Evolutionary conservation across 2,888 invertebrate genomes (phyloP).

Genomic region (Dasysyrphus albostriatus): DNA sequence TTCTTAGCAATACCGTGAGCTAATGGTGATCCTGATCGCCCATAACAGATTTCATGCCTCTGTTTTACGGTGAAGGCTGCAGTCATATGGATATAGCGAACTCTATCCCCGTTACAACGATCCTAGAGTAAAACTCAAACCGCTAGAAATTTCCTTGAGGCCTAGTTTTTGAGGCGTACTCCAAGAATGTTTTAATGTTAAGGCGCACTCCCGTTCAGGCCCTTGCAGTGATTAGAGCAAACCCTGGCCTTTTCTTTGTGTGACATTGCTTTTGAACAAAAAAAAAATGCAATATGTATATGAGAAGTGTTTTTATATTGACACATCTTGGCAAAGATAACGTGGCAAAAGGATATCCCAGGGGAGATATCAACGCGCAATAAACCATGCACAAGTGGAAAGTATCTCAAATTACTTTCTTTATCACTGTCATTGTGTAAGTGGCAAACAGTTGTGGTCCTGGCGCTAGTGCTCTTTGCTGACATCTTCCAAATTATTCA

Average conservation of each 20-base stretch:
- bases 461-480: not conserved
- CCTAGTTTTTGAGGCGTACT: too few species aligned
- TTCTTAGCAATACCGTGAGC: too few species aligned
- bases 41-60: too few species aligned
- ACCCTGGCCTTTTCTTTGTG: not conserved
- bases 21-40: too few species aligned
- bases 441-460: conserved; percentile 55
- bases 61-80: too few species aligned
- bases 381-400: conserved; percentile 73
- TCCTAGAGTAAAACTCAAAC: too few species aligned
- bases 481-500: conserved; percentile 72
- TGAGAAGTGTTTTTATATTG: conserved; percentile 69
- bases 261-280: not conserved
- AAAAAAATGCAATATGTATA: conserved; percentile 66
- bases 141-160: too few species aligned
- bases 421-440: conserved; percentile 75
- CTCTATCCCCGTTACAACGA: too few species aligned
- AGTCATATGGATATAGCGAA: too few species aligned
- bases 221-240: not conserved
- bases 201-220: not conserved
- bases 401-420: conserved; percentile 76
- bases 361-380: conserved; percentile 69
- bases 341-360: conserved; percentile 55
- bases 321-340: conserved; percentile 63
- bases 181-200: too few species aligned